Conservation (phyloP, 2,113 vertebrate genomes). For the Toxotes jaculatrix region DNA sequence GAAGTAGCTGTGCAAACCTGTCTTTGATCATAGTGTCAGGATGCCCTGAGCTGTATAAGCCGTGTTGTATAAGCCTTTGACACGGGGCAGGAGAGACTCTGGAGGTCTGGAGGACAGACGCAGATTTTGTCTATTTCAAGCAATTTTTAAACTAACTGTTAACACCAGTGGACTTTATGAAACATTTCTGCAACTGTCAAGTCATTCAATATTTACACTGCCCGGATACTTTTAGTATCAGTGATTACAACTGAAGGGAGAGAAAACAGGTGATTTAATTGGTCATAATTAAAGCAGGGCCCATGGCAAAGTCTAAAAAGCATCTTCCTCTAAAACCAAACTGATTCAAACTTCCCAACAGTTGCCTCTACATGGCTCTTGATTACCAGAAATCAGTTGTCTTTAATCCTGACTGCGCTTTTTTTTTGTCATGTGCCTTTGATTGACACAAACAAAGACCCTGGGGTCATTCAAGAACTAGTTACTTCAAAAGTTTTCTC, state of each 20-base stretch:
- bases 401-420: neutral
- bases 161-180: neutral
- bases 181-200: neutral
- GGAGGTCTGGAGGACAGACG: neutral
- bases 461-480: neutral
- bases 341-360: neutral
- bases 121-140: neutral
- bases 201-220: neutral
- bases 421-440: neutral
- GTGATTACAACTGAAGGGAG: neutral
- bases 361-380: neutral
- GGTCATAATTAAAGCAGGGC: neutral
- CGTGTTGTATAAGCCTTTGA: neutral
- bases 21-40: neutral
- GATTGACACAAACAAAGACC: neutral
- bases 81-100: neutral
- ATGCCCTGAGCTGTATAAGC: neutral
- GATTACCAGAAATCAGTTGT: neutral
- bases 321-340: neutral
- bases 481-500: neutral
- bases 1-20: neutral
- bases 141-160: neutral
- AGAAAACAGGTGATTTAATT: too few species aligned
- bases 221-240: neutral
- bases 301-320: neutral